Evolutionary conservation across 2,888 invertebrate genomes (phyloP).

Genomic region (Drosophila barbarae): DNA sequence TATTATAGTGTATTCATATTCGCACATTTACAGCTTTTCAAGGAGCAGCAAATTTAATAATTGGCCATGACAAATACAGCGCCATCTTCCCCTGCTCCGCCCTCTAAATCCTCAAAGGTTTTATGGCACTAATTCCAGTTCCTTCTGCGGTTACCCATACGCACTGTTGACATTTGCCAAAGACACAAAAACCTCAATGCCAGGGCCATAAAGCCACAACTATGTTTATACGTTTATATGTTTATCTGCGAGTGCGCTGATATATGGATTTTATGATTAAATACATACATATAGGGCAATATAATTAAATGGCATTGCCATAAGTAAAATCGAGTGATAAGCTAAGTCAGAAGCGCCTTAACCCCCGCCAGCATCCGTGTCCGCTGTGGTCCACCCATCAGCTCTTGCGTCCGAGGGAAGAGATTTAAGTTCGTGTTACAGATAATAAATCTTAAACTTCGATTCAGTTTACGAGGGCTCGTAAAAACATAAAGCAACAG

Average conservation of each 20-base stretch:
- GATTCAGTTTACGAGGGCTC: conserved; percentile 67
- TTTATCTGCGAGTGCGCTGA: conserved; percentile 20
- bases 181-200: conserved; percentile 41
- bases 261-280: conserved; percentile 45
- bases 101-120: conserved; percentile 10
- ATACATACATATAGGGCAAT: conserved; percentile 11
- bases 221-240: conserved; percentile 20
- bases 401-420: conserved; percentile 27
- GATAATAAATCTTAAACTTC: conserved; percentile 75
- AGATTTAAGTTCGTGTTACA: conserved; percentile 63
- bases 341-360: conserved; percentile 31
- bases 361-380: neutral
- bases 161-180: conserved; percentile 55
- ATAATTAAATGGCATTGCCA: conserved; percentile 64
- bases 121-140: conserved; percentile 31
- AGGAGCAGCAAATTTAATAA: conserved; percentile 57
- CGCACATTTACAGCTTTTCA: conserved; percentile 12
- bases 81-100: neutral
- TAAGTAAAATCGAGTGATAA: conserved; percentile 60
- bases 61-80: conserved; percentile 37
- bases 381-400: conserved; percentile 3
- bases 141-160: conserved; percentile 45
- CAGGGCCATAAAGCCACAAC: conserved; percentile 54
- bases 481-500: conserved; percentile 58
- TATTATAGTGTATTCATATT: conserved; percentile 45